phyloP scores from a whole-genome alignment of 2,113 vertebrate genomes.

The Neolamprologus tretocephalus region DNA sequence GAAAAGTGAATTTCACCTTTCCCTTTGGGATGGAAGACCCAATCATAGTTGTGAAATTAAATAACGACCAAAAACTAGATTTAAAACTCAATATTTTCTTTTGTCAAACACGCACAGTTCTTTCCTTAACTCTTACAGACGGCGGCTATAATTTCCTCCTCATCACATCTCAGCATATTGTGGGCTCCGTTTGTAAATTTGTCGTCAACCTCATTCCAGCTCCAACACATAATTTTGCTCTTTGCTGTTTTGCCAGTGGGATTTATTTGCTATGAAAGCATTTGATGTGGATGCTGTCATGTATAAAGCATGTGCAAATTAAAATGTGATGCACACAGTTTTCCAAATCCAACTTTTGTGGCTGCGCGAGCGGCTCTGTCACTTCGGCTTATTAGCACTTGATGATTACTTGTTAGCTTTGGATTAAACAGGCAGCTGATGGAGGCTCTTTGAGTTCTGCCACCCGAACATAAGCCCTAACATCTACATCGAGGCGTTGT shows the following conservation, averaged over 20 bases:
- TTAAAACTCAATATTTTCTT: neutral
- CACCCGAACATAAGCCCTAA: neutral
- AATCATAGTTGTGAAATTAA: conserved; percentile 2
- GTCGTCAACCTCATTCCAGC: neutral
- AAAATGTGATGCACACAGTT: conserved; percentile 18
- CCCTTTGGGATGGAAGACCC: neutral
- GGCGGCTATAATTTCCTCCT: neutral
- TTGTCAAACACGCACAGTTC: neutral
- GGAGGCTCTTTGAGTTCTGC: neutral
- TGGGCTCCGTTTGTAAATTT: neutral
- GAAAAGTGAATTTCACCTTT: conserved; percentile 5
- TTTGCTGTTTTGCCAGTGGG: neutral
- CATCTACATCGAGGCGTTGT: neutral
- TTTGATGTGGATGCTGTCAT: conserved; percentile 3
- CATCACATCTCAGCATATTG: neutral
- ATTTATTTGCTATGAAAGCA: conserved; percentile 9
- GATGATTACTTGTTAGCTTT: conserved; percentile 52
- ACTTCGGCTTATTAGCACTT: conserved; percentile 36
- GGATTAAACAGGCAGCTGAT: conserved; percentile 22
- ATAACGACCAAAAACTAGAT: neutral
- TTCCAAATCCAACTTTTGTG: conserved; percentile 31
- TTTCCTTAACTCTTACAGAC: neutral
- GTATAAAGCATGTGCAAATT: conserved; percentile 33
- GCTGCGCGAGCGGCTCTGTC: conserved; percentile 18
- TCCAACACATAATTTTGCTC: neutral